Evolutionary conservation across 2,113 vertebrate species (phyloP), one percentile per base, ranked within the genome.

Genomic region (Sinocyclocheilus anophthalmus): DNA sequence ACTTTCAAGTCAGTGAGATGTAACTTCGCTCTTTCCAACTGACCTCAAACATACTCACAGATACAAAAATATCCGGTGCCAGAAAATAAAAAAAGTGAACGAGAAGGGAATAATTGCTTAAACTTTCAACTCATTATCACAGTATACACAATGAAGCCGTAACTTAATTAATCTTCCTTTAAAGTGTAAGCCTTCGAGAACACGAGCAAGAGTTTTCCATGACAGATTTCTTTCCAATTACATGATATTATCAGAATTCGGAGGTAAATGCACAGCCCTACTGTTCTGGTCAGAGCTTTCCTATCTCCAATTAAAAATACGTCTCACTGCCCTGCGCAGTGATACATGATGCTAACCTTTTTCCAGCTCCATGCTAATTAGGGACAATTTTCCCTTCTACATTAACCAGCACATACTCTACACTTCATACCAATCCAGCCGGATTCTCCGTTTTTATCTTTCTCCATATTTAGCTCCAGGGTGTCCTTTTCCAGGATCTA

Each of bases 161-260:
- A 90, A 81, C 84, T 91, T 92, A 92, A 93, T 92, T 91, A 89
- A 92, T 92, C 90, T 88, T 87, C 88, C 88, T 91, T 92, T 89
- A 92, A 91, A 92, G 89, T 91, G 87, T 87, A 85, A 87, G 91
- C 84, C 90, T 92, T 89, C 63, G 67, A 92, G 90, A 82, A 80
- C 84, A 50, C 79, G 86, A 86, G 81, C 76, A 81, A 45, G 85
- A 76, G 87, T 84, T 85, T 89, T 81, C 85, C 81, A 87, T 90
- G 91, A 92, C 92, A 92, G 84, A 90, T 94, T 92, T 90, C 89
- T 76, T 81, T 91, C 89, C 91, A 91, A 92, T 92, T 93, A 92
- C 88, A 76, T 88, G 88, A 90, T 90, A 91, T 93, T 93, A 92
- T 90, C 83, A 79, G 83, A 86, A 86, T 72, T 73, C 16, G 50